These are phyloP conservation scores for Cebidichthys violaceus DNA, from an alignment of 2,113 vertebrate genomes.

Conservation along the genomic window DNA sequence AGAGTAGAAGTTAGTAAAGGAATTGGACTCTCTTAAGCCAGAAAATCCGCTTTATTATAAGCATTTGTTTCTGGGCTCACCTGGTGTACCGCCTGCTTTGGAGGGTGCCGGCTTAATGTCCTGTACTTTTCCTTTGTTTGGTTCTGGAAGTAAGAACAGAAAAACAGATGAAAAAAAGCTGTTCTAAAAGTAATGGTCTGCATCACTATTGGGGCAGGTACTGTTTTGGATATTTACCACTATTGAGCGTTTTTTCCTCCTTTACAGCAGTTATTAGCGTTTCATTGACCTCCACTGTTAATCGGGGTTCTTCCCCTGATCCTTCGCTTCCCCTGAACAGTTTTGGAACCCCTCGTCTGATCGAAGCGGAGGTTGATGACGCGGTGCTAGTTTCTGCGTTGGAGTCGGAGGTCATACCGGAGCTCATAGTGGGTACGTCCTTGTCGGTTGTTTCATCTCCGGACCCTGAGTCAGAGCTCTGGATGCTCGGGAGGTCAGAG, in stretches of 20 bases:
- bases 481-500: background rate
- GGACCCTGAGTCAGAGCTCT: conserved; percentile 7
- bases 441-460: too few relatives aligned
- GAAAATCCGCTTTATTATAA: background rate
- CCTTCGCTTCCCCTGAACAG: background rate
- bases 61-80: conserved; percentile 42
- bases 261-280: fast-evolving
- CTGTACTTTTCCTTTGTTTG: fast-evolving
- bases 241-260: too few relatives aligned
- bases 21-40: background rate
- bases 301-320: background rate
- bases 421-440: too few relatives aligned
- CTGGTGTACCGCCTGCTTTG: conserved; percentile 4
- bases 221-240: background rate
- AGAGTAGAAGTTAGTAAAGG: background rate
- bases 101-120: fast-evolving
- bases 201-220: too few relatives aligned
- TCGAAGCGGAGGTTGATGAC: background rate
- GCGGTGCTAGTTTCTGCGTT: background rate
- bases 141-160: background rate
- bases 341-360: fast-evolving
- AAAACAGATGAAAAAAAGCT: background rate
- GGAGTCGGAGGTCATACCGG: background rate
- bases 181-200: background rate
- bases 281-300: background rate